Conservation (phyloP, 1,140 invertebrate genomes). For the Teleogryllus occipitalis region DNA sequence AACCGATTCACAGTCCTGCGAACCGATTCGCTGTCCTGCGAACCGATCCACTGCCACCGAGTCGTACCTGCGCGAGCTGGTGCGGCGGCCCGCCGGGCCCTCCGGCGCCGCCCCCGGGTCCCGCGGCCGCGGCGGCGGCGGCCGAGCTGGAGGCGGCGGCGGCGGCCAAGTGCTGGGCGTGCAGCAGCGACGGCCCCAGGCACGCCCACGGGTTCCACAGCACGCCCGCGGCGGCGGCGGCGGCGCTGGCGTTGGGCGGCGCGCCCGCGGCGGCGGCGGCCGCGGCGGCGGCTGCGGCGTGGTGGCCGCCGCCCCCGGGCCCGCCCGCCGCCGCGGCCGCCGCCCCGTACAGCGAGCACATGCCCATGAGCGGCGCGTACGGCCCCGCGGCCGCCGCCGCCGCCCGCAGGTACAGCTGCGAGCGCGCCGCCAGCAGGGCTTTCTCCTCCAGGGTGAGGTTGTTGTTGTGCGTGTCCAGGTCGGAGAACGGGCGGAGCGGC, state of each 20-base stretch:
- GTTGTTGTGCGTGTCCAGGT: slow-evolving; percentile 58
- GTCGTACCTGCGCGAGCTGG: slow-evolving; percentile 30
- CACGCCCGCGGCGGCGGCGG: slow-evolving; percentile 43
- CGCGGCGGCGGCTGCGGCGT: slow-evolving; percentile 44
- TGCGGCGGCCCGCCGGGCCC: slow-evolving; percentile 39
- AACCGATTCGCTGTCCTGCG: too few species aligned
- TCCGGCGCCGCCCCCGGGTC: slow-evolving; percentile 38
- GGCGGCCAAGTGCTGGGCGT: slow-evolving; percentile 31
- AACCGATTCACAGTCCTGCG: too few species aligned
- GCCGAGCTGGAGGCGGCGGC: slow-evolving; percentile 31
- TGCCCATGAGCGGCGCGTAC: slow-evolving; percentile 42
- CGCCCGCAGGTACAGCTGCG: slow-evolving; percentile 55
- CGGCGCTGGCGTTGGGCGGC: slow-evolving; percentile 46
- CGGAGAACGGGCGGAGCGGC: slow-evolving; percentile 58
- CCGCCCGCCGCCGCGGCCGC: neutral
- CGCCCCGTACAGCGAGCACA: slow-evolving; percentile 36
- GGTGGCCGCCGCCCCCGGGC: slow-evolving; percentile 43
- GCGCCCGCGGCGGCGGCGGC: slow-evolving; percentile 44
- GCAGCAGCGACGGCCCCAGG: slow-evolving; percentile 42
- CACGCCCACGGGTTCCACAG: slow-evolving; percentile 55
- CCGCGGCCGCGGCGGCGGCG: slow-evolving; percentile 33
- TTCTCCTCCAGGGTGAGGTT: slow-evolving; percentile 69
- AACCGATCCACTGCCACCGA: too few species aligned
- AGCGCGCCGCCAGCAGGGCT: slow-evolving; percentile 57
- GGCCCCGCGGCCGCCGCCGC: slow-evolving; percentile 51